Evolutionary conservation across 2,797 vertebrate genomes (phyloP), one percentile per base, ranked within the genome.

Genomic region (Valencia hispanica): DNA sequence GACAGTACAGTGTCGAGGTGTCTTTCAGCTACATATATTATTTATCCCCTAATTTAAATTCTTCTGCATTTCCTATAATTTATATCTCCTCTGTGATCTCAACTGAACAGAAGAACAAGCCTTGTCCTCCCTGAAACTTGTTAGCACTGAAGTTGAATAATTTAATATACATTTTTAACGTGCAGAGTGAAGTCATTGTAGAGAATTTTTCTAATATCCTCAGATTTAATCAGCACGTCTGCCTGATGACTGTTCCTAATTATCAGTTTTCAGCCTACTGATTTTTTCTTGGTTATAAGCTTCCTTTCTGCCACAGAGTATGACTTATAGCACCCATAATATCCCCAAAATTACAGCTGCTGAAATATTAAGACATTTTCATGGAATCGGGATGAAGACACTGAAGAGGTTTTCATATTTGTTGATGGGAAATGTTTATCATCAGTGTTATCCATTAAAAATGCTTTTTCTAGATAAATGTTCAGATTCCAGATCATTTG

Each of bases 1-100:
- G 78, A 89, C 43, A 51, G 77, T 68, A 77, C 48, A 65, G 78
- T 83, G 82, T 85, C 86, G 85, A 83, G 75, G 74, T 88, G 85
- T 71, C 84, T 90, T 87, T 70, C 55, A 57, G 80, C 87, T 84
- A 88, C 86, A 92, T 93, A 71, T 89, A 86, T 92, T 91, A 93
- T 92, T 91, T 78, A 93, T 74, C 79, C 86, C 86, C 89, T 91
- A 34, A 93, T 93, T 91, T 91, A 88, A 90, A 88, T 91, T 81
- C 78, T n/a, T 43, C 74, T 72, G 82, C 71, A 66, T 85, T 79
- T 87, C 82, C 87, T 77, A 75, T 92, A 86, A 91, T 93, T 92
- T 81, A 91, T 91, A 79, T 89, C 86, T 70, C 59, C 18, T 87
- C 25, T 79, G 86, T 83, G 82, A 87, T 90, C 86, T 85, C 85